Conservation (phyloP, 2,888 invertebrate species). For the Xestia c-nigrum region DNA sequence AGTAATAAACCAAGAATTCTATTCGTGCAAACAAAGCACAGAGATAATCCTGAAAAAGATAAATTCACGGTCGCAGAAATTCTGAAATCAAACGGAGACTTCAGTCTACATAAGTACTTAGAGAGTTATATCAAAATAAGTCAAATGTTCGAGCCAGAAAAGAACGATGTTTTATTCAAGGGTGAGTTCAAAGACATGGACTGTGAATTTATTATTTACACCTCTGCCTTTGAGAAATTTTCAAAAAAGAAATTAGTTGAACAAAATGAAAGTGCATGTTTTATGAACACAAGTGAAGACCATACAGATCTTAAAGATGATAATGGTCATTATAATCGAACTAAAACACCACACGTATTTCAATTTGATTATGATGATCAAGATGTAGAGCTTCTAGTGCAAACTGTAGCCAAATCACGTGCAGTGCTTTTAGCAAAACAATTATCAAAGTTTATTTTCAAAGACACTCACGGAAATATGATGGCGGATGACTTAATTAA, state of each 20-base stretch:
- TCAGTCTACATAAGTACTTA: constrained; percentile 53
- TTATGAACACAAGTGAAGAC: constrained; percentile 36
- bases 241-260: constrained; percentile 24
- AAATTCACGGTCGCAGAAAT: constrained; percentile 49
- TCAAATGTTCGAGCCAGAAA: constrained; percentile 33
- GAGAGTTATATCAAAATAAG: constrained; percentile 54
- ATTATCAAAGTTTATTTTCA: constrained; percentile 41
- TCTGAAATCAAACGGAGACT: constrained; percentile 43
- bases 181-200: constrained; percentile 32
- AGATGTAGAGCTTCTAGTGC: constrained; percentile 38
- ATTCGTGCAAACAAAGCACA: constrained; percentile 66
- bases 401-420: constrained; percentile 42
- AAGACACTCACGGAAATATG: constrained; percentile 33
- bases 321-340: background rate
- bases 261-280: constrained; percentile 17
- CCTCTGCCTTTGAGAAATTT: constrained; percentile 47
- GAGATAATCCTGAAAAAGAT: constrained; percentile 42
- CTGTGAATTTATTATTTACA: constrained; percentile 59
- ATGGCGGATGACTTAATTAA: constrained; percentile 53
- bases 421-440: constrained; percentile 45
- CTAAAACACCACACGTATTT: constrained; percentile 22
- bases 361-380: constrained; percentile 46
- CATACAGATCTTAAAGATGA: background rate
- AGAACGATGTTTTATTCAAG: constrained; percentile 38
- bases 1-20: constrained; percentile 38